phyloP scores from a whole-genome alignment of 2,797 vertebrate species.

The Mastacembelus armatus region DNA sequence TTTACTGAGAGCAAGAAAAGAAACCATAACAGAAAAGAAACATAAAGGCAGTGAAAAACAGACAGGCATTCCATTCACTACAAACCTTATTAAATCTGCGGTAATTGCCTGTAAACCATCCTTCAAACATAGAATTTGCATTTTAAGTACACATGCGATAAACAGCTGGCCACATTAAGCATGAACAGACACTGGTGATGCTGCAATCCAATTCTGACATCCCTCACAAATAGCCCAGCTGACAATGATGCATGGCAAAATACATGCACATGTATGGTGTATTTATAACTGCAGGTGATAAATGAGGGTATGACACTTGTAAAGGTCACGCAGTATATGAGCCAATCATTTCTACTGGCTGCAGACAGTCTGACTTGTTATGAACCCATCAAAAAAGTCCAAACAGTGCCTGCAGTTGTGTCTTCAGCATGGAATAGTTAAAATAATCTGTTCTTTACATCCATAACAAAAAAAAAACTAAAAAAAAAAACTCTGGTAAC shows the following conservation, averaged over 20 bases:
- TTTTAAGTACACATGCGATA: conserved; percentile 39
- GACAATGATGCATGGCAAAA: conserved; percentile 58
- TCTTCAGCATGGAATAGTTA: conserved; percentile 7
- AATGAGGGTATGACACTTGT: conserved; percentile 45
- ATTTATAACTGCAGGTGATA: conserved; percentile 59
- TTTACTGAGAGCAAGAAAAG: conserved; percentile 27
- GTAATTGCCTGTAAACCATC: conserved; percentile 36
- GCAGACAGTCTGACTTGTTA: conserved; percentile 54
- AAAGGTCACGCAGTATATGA: conserved; percentile 73
- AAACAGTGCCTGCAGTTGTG: conserved; percentile 17
- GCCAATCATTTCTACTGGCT: conserved; percentile 59
- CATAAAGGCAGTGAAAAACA: neutral
- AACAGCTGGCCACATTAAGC: conserved; percentile 50
- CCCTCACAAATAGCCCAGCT: conserved; percentile 34
- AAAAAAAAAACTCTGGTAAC: neutral
- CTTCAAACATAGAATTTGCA: conserved; percentile 33
- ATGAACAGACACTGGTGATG: conserved; percentile 9
- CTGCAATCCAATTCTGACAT: conserved; percentile 51
- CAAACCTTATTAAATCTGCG: conserved; percentile 38
- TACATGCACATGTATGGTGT: conserved; percentile 41
- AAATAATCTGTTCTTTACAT: neutral
- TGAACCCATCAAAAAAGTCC: conserved; percentile 60
- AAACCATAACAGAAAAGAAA: conserved; percentile 24
- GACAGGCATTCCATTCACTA: conserved; percentile 25
- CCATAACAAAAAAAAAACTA: conserved; percentile 7